Base-by-base conservation (phyloP, 2,797 vertebrate genomes). In the Syngnathus acus region DNA sequence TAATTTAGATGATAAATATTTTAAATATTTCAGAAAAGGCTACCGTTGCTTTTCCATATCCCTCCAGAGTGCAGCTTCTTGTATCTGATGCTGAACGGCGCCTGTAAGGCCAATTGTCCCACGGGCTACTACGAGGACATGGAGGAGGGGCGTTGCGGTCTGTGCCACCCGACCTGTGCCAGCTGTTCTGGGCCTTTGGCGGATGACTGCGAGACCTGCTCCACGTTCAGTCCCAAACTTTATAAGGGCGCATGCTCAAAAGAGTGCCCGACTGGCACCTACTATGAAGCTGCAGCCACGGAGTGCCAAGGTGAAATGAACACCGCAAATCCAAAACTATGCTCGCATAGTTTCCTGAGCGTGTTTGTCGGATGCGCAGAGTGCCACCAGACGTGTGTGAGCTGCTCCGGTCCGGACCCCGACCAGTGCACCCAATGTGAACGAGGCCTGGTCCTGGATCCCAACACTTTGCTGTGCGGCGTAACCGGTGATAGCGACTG, bases 201-300 rank as follows among this genome's bases (percentile, higher is more conserved):
- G 6, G 89, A 91, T 39, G 91, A 93, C 76, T 93, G 92, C 64
- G 92, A 93, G 76, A 87, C 81, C 68, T 93, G 92, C 77, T 81
- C 86, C 5, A 42, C 71, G 0, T 69, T 76, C 32, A 87, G 75
- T 53, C 88, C 89, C 9, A 91, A 89, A 74, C 86, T 93, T 39
- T 93, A 92, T 54, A 90, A 92, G 71, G 92, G 92, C 13, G 70
- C 62, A 9, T 93, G 92, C 70, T 82, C 83, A 63, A 81, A 80
- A 47, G 87, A 86, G 17, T 93, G 92, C n/a, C 89, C 90, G 0
- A 5, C 19, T 11, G 87, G 84, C 47, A 93, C 91, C 10, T 93
- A 90, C 78, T 92, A 91, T 72, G 87, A 92, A 50, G 72, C 62
- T 1, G 53, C 74, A 48, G 88, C 86, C 42, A 72, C 61, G 62